Base-by-base conservation (phyloP, 2,797 vertebrate genomes). In the Myotis vivesi region DNA sequence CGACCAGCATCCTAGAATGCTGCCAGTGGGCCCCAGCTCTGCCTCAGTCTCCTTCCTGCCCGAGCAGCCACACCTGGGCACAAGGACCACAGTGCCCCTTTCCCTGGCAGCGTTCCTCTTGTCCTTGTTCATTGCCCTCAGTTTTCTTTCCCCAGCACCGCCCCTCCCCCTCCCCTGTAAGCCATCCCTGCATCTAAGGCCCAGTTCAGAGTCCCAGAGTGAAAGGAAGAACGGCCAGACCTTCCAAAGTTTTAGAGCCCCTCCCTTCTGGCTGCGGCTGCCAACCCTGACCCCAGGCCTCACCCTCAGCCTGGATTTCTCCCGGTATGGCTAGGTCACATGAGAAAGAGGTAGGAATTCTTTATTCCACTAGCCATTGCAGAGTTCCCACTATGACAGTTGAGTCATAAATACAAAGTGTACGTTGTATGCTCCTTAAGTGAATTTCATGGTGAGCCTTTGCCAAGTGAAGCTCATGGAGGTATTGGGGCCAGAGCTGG, bases 191-290 rank as follows among this genome's bases (percentile, higher is more conserved):
- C 16, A 11, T 36, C 79, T 17, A 28, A 33, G 15, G n/a, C 71
- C 49, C 20, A 15, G 15, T 1, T 0, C 4, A 6, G 11, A 38
- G 33, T 28, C 72, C 22, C 17, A 23, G n/a, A 19, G 12, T 1
- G 13, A n/a, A 30, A 36, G 69, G 49, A 38, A 71, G 28, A 36
- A 36, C 9, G 69, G 15, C 69, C 19, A n/a, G 89, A 38, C 19
- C 6, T 22, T 41, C 77, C 16, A 1, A 38, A 41, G 53, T 41
- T 28, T 55, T 38, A 59, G 36, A 59, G 53, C 77, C 51, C 11
- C 49, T 0, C 25, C 33, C 23, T 68, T 20, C 72, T 3, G 30
- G 19, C 28, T 22, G 12, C 41, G 8, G 8, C 8, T 30, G 53
- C 49, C n/a, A 77, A n/a, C 17, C 41, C 20, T 7, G 20, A 6